Evolutionary conservation across 2,797 vertebrate genomes (phyloP), one percentile per base, ranked within the genome.

Genomic region (Falco columbarius): DNA sequence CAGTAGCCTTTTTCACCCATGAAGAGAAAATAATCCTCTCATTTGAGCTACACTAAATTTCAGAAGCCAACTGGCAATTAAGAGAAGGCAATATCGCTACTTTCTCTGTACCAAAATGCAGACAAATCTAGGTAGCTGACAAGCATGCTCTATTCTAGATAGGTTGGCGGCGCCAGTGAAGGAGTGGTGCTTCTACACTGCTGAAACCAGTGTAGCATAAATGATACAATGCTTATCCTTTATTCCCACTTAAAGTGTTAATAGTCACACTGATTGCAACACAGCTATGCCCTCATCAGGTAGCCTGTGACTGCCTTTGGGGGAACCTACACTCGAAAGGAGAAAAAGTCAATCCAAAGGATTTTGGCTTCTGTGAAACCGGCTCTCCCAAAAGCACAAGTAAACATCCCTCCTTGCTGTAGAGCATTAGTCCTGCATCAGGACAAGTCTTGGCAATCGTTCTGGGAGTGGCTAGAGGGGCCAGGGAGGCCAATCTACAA

Each of bases 401-500:
- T 0, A 24, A 79, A 66, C 30, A 8, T 1, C 20, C 11, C 36
- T 10, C 10, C 59, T 4, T 42, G 34, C 63, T 46, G 36, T 0
- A 40, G 63, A 61, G 58, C 6, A 3, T 4, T 3, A 12, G 3
- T 3, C 63, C 76, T 26, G 42, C 2, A 9, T 32, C 10, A 19
- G 18, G 11, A 11, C 6, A 38, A 14, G 18, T 4, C 34, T 2
- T 9, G 32, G 38, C 23, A 26, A 52, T 0, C 12, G 19, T 8
- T 90, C 0, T 15, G 44, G 61, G 30, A n/a, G 81, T 18, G 38
- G 61, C 29, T 9, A 12, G 29, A 0, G 7, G 21, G 32, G 2
- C 4, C 3, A 7, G 27, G 10, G 56, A 67, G 30, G 12, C 23
- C 36, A 17, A 10, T 0, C 0, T 7, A 19, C 32, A 20, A 3